Evolutionary conservation across 1,140 invertebrate species (phyloP).

Genomic region (Pseudomyrmex dendroicus): DNA sequence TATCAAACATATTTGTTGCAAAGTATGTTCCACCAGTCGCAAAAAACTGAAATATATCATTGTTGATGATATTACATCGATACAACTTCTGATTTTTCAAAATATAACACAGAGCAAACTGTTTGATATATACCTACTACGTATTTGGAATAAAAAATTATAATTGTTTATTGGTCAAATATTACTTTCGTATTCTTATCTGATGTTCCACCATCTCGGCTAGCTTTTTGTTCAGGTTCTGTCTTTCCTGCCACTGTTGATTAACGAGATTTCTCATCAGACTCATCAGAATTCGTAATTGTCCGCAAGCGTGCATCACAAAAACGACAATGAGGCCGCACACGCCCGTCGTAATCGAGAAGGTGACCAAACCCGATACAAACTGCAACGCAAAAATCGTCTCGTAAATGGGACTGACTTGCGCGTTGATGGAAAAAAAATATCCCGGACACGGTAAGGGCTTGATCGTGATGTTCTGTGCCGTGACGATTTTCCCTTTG

Average conservation of each 20-base stretch:
- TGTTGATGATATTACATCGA: neutral
- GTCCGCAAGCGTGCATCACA: constrained; percentile 70
- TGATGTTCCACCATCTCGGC: constrained; percentile 41
- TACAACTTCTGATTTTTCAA: neutral
- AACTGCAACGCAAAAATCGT: constrained; percentile 66
- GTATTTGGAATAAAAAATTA: neutral
- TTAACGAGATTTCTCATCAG: constrained; percentile 31
- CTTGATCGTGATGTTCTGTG: constrained; percentile 56
- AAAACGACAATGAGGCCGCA: constrained; percentile 67
- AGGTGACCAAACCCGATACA: constrained; percentile 64
- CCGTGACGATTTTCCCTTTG: constrained; percentile 21
- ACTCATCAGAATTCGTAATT: constrained; percentile 61
- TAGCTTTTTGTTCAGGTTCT: neutral
- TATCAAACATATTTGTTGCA: constrained; percentile 74
- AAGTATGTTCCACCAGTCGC: constrained; percentile 63
- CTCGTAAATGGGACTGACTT: constrained; percentile 66
- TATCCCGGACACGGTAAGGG: constrained; percentile 70
- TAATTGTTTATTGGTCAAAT: neutral
- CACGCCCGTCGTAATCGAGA: constrained; percentile 65
- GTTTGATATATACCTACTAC: neutral
- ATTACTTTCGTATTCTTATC: constrained; percentile 52
- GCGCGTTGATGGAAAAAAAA: constrained; percentile 54
- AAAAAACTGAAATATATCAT: constrained; percentile 68
- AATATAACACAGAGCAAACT: neutral
- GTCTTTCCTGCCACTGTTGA: neutral